These are phyloP conservation scores for Nymphalis io DNA, from an alignment of 1,140 invertebrate species.

Conservation along the genomic window DNA sequence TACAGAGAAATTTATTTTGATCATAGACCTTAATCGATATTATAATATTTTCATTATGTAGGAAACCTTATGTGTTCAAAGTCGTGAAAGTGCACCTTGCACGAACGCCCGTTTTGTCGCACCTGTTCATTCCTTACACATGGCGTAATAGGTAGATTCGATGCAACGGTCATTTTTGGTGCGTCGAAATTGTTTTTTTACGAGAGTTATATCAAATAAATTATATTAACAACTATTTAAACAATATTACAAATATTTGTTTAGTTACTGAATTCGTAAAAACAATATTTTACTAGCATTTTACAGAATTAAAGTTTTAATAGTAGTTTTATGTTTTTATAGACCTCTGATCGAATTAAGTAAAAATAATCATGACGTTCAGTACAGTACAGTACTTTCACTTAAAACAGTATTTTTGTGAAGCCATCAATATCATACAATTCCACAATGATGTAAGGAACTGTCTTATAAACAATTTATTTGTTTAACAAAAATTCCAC, in stretches of 20 bases:
- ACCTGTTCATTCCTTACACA: conserved; percentile 70
- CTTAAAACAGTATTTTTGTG: too few relatives aligned
- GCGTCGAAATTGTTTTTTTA: background rate
- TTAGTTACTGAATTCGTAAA: too few relatives aligned
- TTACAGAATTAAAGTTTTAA: too few relatives aligned
- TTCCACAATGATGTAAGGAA: background rate
- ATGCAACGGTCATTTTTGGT: conserved; percentile 24
- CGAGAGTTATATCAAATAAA: background rate
- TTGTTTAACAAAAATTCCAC: background rate
- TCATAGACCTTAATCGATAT: conserved; percentile 41
- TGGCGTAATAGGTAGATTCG: conserved; percentile 53
- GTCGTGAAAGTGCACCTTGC: conserved; percentile 70
- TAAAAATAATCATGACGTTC: too few relatives aligned
- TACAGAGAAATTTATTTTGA: conserved; percentile 54
- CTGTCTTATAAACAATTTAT: background rate
- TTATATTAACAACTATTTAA: too few relatives aligned
- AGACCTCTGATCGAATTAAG: too few relatives aligned
- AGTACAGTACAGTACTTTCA: too few relatives aligned
- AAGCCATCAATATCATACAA: too few relatives aligned
- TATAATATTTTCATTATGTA: conserved; percentile 31
- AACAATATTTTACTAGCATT: too few relatives aligned
- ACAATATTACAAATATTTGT: too few relatives aligned
- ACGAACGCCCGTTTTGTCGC: conserved; percentile 45
- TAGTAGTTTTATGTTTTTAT: too few relatives aligned
- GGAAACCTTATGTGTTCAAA: conserved; percentile 55